A percentile compares a stretch with the other conserved stretches of the same genome.
These are phyloP conservation scores for Pandemis heparana DNA, from an alignment of 2,888 invertebrate genomes.

Conservation along the genomic window DNA sequence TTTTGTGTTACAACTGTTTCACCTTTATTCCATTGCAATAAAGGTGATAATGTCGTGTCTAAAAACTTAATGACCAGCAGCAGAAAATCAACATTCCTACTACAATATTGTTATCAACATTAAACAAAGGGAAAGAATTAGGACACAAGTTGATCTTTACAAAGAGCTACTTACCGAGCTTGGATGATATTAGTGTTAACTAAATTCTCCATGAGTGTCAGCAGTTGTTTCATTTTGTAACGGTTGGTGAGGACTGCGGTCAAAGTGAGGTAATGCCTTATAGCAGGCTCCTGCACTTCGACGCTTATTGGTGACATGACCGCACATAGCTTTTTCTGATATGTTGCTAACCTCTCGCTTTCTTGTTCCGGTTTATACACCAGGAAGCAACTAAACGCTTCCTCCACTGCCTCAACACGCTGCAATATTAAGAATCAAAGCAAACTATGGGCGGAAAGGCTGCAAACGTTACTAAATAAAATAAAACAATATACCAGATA, in stretches of 20 bases:
- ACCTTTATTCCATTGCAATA: too few relatives aligned
- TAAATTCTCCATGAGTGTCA: slow-evolving; percentile 90
- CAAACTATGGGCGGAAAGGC: neutral
- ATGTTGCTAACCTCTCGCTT: slow-evolving; percentile 87
- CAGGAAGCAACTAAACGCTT: slow-evolving; percentile 95
- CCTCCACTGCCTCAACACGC: slow-evolving; percentile 94
- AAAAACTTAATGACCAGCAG: too few relatives aligned
- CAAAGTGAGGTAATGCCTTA: slow-evolving; percentile 90
- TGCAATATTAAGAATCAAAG: slow-evolving; percentile 63
- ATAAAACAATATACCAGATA: neutral
- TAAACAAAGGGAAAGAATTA: too few relatives aligned
- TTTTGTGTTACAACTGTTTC: too few relatives aligned
- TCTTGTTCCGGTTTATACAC: slow-evolving; percentile 91
- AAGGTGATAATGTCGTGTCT: too few relatives aligned
- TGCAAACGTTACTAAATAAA: neutral
- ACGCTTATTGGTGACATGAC: slow-evolving; percentile 88
- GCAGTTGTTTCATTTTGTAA: slow-evolving; percentile 90
- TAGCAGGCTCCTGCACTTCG: slow-evolving; percentile 91
- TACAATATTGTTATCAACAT: neutral
- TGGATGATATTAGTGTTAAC: slow-evolving; percentile 90
- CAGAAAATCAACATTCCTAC: neutral
- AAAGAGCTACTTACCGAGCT: slow-evolving; percentile 86
- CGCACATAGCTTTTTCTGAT: slow-evolving; percentile 89
- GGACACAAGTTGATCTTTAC: neutral
- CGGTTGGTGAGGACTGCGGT: slow-evolving; percentile 91